Percentiles rank a stretch among this genome's conserved stretches.
Conservation (phyloP, 2,113 vertebrate species). For the Dasyurus viverrinus region DNA sequence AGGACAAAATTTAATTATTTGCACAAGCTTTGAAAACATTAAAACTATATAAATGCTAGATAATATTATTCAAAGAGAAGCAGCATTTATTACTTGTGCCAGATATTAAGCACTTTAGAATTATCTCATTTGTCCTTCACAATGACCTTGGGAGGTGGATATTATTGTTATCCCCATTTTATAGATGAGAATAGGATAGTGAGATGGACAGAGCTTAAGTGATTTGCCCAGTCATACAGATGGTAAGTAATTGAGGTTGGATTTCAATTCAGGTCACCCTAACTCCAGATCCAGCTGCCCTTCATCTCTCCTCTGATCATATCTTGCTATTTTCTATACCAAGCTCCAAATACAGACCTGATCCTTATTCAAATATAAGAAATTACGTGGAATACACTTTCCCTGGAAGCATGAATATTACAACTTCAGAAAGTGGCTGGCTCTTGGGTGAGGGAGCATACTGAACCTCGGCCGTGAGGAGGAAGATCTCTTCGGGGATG, state of each 20-base stretch:
- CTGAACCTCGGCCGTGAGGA: slow-evolving; percentile 94
- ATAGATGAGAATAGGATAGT: no score
- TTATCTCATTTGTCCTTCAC: no score
- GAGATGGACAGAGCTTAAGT: no score
- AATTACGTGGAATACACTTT: not conserved
- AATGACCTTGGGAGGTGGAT: no score
- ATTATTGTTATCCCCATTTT: no score
- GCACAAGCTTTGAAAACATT: not conserved
- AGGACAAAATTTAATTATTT: not conserved
- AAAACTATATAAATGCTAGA: not conserved
- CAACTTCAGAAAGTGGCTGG: no score
- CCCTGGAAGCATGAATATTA: not conserved
- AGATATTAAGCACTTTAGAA: no score
- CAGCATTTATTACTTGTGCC: no score
- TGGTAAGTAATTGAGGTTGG: no score
- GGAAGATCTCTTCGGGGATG: slow-evolving; percentile 96
- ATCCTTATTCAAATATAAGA: not conserved
- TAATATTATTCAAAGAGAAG: not conserved
- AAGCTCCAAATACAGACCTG: not conserved
- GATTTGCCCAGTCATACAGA: no score
- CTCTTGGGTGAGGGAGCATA: not conserved
- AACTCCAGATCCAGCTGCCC: not conserved
- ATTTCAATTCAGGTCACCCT: no score
- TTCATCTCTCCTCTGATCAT: no score
- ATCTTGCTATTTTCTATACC: not conserved